Evolutionary conservation across 2,113 vertebrate species (phyloP).

Genomic region (Rattus rattus): DNA sequence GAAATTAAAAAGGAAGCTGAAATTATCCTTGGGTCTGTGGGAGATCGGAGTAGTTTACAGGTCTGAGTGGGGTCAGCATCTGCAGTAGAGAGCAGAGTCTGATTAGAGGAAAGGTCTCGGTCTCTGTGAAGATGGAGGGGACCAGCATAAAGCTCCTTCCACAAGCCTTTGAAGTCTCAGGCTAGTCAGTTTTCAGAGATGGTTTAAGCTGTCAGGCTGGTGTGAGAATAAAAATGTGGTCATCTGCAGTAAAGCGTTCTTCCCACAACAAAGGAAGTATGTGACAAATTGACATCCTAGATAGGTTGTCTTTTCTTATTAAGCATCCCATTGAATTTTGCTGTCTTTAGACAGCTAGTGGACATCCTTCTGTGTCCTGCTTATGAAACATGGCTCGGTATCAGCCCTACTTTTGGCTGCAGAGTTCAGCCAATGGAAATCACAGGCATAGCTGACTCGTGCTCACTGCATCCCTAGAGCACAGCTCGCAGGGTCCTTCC

Average conservation of each 20-base stretch:
- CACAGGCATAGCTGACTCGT: too few species aligned
- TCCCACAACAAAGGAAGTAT: not conserved
- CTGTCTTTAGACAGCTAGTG: not conserved
- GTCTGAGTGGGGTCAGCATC: accelerated
- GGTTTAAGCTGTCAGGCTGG: not conserved
- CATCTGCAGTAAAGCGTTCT: not conserved
- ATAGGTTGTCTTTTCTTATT: not conserved
- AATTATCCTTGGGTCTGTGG: not conserved
- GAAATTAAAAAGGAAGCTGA: not conserved
- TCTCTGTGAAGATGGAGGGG: not conserved
- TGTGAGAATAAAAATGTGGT: not conserved
- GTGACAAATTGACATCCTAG: not conserved
- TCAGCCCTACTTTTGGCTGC: not conserved
- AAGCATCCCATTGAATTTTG: not conserved
- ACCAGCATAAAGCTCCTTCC: not conserved
- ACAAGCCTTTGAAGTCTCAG: not conserved
- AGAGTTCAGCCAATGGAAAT: not conserved
- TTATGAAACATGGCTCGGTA: not conserved
- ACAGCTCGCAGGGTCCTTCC: not conserved
- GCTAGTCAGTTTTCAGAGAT: not conserved
- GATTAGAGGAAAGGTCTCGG: not conserved
- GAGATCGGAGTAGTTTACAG: not conserved
- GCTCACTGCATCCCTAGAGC: too few species aligned
- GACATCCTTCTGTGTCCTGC: not conserved
- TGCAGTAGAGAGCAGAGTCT: not conserved